Evolutionary conservation across 2,113 vertebrate genomes (phyloP).

Genomic region (Phrynosoma platyrhinos): DNA sequence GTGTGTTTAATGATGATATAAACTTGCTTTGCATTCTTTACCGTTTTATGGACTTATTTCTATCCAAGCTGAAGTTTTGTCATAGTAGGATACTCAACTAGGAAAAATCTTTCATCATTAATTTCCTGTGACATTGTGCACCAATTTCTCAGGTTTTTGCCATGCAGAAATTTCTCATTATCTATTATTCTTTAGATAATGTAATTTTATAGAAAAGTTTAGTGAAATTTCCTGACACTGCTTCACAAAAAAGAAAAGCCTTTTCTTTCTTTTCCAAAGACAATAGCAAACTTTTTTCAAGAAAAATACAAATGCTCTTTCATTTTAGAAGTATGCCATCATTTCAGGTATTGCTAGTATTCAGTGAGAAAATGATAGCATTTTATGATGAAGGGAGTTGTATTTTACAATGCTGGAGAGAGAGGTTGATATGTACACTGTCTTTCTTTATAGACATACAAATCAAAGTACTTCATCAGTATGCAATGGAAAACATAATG

Average conservation of each 20-base stretch:
- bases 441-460: not conserved
- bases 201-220: not conserved
- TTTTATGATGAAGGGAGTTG: not conserved
- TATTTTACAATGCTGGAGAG: not conserved
- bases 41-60: not conserved
- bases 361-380: not conserved
- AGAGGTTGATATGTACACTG: not conserved
- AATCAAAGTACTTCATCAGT: not conserved
- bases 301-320: not conserved
- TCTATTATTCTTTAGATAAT: constrained; percentile 17
- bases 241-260: not conserved
- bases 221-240: not conserved
- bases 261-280: constrained; percentile 8
- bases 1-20: too few species aligned
- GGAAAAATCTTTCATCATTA: constrained; percentile 22
- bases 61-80: not conserved
- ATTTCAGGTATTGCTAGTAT: constrained; percentile 9
- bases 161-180: constrained; percentile 11
- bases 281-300: not conserved
- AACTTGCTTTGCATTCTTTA: too few species aligned
- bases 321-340: constrained; percentile 12
- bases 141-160: constrained; percentile 2
- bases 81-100: not conserved
- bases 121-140: constrained; percentile 24
- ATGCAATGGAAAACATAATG: not conserved